Percentiles rank a stretch among this genome's conserved stretches.
Conservation (phyloP, 2,888 invertebrate species). For the Campoplex nolae region DNA sequence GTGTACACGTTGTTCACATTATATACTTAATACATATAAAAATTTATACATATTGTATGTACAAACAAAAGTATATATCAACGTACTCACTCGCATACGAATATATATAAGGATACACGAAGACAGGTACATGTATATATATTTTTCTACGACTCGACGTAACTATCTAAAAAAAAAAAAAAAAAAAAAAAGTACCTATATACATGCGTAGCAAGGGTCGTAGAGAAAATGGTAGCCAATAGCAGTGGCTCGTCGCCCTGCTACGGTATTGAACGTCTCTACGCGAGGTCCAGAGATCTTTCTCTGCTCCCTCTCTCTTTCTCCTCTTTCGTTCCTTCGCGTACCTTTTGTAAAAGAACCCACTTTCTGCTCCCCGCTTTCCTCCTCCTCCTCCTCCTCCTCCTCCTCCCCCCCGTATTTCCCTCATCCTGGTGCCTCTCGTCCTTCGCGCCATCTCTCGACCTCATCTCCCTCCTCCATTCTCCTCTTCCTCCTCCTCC, state of each 20-base stretch:
- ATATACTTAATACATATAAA: slow-evolving; percentile 9
- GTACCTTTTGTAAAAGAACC: slow-evolving; percentile 44
- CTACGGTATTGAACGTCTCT: slow-evolving; percentile 84
- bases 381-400: slow-evolving; percentile 46
- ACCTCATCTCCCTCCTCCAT: slow-evolving; percentile 69
- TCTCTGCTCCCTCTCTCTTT: slow-evolving; percentile 17
- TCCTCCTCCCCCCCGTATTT: slow-evolving; percentile 63
- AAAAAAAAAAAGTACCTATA: not conserved
- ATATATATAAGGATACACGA: not conserved
- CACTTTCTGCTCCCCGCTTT: slow-evolving; percentile 57
- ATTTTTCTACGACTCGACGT: not conserved
- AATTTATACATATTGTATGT: not conserved
- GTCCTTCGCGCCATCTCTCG: slow-evolving; percentile 66
- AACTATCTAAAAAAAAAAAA: not conserved
- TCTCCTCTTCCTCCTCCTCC: slow-evolving; percentile 69
- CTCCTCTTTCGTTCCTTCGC: slow-evolving; percentile 62
- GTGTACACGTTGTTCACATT: slow-evolving; percentile 55
- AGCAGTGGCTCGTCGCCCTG: slow-evolving; percentile 80
- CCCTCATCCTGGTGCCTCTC: slow-evolving; percentile 60
- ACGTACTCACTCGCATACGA: not conserved
- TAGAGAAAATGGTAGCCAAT: slow-evolving; percentile 83
- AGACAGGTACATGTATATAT: slow-evolving; percentile 22
- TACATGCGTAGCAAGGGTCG: slow-evolving; percentile 55
- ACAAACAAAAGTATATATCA: not conserved
- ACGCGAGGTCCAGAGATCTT: slow-evolving; percentile 81